phyloP scores from a whole-genome alignment of 2,113 vertebrate genomes.

The Zapus hudsonius region DNA sequence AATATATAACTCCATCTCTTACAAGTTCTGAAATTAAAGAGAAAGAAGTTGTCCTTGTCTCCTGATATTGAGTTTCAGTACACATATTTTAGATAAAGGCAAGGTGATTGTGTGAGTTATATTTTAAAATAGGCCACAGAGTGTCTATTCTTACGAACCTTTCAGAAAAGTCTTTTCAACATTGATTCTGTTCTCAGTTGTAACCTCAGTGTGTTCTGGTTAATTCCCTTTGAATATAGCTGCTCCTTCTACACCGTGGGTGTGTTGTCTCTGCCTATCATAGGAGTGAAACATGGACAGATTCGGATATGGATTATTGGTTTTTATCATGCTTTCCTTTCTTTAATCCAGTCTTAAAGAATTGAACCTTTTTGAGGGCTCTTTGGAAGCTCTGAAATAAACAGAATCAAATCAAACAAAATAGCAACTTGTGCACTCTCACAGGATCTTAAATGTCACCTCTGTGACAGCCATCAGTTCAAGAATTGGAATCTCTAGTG shows the following conservation, averaged over 20 bases:
- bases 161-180: neutral
- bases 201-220: neutral
- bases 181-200: neutral
- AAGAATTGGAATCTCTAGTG: no score
- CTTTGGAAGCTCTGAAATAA: neutral
- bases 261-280: constrained; percentile 12
- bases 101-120: neutral
- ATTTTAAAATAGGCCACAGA: constrained; percentile 40
- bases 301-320: neutral
- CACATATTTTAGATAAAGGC: neutral
- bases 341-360: neutral
- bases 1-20: neutral
- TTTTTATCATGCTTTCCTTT: neutral
- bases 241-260: neutral
- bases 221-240: neutral
- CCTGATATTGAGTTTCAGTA: neutral
- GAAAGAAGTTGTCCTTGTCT: neutral
- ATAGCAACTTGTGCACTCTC: neutral
- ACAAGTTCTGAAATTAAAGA: constrained; percentile 17
- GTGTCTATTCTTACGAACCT: constrained; percentile 1
- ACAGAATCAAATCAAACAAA: neutral
- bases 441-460: neutral
- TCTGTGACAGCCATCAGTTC: neutral
- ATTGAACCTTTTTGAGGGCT: neutral
- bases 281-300: neutral